phyloP scores from a whole-genome alignment of 2,797 vertebrate genomes.

The Gila robusta region DNA sequence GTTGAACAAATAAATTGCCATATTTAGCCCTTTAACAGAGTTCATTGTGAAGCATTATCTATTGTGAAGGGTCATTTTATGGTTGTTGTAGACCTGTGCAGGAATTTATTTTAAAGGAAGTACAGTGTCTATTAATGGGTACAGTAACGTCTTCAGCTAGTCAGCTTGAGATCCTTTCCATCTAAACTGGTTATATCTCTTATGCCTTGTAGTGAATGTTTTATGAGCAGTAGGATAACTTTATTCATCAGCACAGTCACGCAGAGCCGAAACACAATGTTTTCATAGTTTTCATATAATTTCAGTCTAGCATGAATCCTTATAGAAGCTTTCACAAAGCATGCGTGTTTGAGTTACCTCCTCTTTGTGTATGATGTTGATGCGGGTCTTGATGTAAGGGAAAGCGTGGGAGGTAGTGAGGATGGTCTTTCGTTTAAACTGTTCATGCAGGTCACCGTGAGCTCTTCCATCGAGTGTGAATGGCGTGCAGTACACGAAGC shows the following conservation, averaged over 20 bases:
- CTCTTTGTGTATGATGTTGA: slow-evolving; percentile 98
- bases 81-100: too few species aligned
- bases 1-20: too few species aligned
- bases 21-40: too few species aligned
- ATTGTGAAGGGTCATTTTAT: too few species aligned
- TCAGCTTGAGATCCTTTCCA: too few species aligned
- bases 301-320: not conserved
- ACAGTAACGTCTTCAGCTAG: not conserved
- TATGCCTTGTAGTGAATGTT: too few species aligned
- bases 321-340: not conserved
- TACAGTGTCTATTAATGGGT: not conserved
- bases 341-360: slow-evolving; percentile 79
- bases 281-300: not conserved
- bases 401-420: slow-evolving; percentile 97
- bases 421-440: slow-evolving; percentile 97
- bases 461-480: slow-evolving; percentile 97
- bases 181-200: too few species aligned
- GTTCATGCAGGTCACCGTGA: slow-evolving; percentile 95
- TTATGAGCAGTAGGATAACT: too few species aligned
- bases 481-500: slow-evolving; percentile 98
- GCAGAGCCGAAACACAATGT: too few species aligned
- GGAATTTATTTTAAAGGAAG: too few species aligned
- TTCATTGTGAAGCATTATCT: too few species aligned
- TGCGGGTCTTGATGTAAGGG: slow-evolving; percentile 98
- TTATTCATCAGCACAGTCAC: too few species aligned